Evolutionary conservation across 2,797 vertebrate genomes (phyloP), one percentile per base, ranked within the genome.

Genomic region (Neostethus bicornis): DNA sequence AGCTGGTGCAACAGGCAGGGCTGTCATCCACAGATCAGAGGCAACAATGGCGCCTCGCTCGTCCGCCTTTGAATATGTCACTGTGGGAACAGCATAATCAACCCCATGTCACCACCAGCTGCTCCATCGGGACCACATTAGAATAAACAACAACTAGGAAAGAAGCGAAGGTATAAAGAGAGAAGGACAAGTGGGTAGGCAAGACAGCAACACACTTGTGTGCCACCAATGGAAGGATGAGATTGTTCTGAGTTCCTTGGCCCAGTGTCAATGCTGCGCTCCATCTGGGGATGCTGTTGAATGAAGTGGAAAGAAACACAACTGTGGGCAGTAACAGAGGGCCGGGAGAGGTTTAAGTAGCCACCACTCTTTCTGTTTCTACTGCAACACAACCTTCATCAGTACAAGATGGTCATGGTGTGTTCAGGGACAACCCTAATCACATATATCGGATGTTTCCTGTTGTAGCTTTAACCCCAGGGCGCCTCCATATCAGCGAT

Each of bases 101-200:
- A 87, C 74, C 86, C 76, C 70, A 51, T 92, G 91, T 91, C 92
- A 92, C 84, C 74, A 89, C 86, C 91, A 93, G 90, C 90, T 92
- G 90, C 81, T 90, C 84, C 84, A 68, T 79, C 80, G 32, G 19
- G 65, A 62, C 71, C 80, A 74, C 70, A 87, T 90, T 87, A 85
- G 81, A 87, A 89, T 85, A 86, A 89, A 88, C 83, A 84, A 85
- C 77, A 54, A 64, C 73, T 61, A 5, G 57, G 45, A 70, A 75
- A 83, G 79, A 83, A 55, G 57, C 61, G 31, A 57, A 66, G 69
- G 62, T 75, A 76, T 71, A 78, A 84, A 82, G 64, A 67, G 53
- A 65, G 39, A 47, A 71, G 14, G 81, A 85, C 59, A 65, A 88
- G 85, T 79, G 74, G 77, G 51, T 53, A 51, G 62, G 57, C 61